These are phyloP conservation scores for Henricia sp. DNA, from an alignment of 53 echinoderm and acorn worm genomes.

Conservation along the genomic window DNA sequence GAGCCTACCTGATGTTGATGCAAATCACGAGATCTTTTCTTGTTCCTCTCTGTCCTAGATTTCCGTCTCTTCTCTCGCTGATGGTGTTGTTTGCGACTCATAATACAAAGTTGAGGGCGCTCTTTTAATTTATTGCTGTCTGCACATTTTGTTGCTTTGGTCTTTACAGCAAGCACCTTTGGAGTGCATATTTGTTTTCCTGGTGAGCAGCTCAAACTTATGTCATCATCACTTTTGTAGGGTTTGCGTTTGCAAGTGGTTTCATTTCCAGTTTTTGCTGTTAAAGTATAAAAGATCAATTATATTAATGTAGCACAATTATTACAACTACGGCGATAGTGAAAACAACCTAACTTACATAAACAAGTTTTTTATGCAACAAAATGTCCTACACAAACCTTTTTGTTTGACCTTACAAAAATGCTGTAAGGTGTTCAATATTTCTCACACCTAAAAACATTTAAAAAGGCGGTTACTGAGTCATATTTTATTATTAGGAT, in stretches of 20 bases:
- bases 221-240: constrained; percentile 62
- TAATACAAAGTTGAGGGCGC: background rate
- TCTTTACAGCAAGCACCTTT: background rate
- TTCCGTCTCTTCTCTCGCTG: constrained; percentile 57
- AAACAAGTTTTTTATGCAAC: no score
- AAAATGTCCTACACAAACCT: no score
- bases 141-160: background rate
- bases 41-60: constrained; percentile 39
- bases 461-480: no score
- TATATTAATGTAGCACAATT: no score
- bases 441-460: no score
- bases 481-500: no score
- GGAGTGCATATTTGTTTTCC: background rate
- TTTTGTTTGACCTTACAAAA: no score
- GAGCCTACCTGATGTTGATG: constrained; percentile 30
- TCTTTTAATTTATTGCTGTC: background rate
- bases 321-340: no score
- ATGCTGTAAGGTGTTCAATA: no score
- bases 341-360: no score
- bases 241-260: constrained; percentile 52
- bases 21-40: constrained; percentile 13
- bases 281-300: no score
- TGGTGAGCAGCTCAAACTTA: constrained; percentile 23
- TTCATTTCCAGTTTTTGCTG: constrained; percentile 37
- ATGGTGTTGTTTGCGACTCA: background rate